Percentiles rank a stretch among this genome's conserved stretches.
Conservation (phyloP, 2,888 invertebrate genomes). For the Melipona beecheii region DNA sequence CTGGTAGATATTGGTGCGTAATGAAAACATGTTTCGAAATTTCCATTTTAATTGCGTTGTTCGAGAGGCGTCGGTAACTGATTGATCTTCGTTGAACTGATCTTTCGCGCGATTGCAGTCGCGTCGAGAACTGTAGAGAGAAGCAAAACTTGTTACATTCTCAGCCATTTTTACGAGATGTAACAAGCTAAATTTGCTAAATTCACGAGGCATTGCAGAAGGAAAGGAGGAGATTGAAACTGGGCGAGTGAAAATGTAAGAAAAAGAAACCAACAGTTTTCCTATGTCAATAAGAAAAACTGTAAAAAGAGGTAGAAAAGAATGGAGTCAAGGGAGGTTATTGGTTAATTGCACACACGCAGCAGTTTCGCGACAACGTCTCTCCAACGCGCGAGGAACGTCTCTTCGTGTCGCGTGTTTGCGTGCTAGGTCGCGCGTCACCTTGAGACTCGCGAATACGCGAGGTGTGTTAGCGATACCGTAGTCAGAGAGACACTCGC, state of each 20-base stretch:
- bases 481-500: neutral
- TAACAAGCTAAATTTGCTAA: too few relatives aligned
- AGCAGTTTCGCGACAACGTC: neutral
- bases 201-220: neutral
- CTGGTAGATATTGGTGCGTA: too few relatives aligned
- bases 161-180: neutral
- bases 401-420: neutral
- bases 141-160: too few relatives aligned
- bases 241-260: neutral
- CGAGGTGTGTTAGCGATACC: neutral
- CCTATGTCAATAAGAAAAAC: neutral
- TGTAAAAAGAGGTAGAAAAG: neutral
- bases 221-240: neutral
- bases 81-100: neutral
- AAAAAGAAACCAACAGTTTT: neutral
- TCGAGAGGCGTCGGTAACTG: neutral
- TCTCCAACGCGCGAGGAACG: slow-evolving; percentile 8
- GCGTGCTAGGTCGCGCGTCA: slow-evolving; percentile 3
- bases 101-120: neutral
- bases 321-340: neutral
- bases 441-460: slow-evolving; percentile 1
- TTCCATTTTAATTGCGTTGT: slow-evolving; percentile 6
- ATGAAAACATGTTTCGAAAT: neutral
- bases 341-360: neutral
- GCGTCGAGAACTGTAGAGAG: too few relatives aligned